phyloP scores from a whole-genome alignment of 2,888 invertebrate genomes.

The Boloria euphrosyne region DNA sequence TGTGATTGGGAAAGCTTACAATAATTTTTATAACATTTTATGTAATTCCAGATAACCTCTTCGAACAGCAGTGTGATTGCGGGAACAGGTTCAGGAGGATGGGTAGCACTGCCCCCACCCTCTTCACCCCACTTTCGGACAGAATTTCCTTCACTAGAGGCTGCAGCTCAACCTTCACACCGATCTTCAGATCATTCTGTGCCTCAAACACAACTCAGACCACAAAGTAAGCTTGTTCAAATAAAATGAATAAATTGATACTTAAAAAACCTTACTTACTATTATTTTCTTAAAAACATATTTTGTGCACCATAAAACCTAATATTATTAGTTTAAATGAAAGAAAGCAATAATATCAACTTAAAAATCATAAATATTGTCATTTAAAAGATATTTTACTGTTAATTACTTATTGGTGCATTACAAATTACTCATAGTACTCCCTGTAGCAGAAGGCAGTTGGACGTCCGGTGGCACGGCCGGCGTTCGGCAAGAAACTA shows the following conservation, averaged over 20 bases:
- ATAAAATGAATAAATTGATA: background rate
- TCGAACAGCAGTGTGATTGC: slow-evolving; percentile 84
- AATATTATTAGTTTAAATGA: too few species aligned
- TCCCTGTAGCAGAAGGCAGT: slow-evolving; percentile 89
- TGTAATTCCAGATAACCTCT: slow-evolving; percentile 71
- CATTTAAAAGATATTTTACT: background rate
- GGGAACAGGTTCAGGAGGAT: slow-evolving; percentile 74
- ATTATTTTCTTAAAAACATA: too few species aligned
- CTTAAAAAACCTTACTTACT: too few species aligned
- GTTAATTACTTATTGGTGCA: slow-evolving; percentile 22
- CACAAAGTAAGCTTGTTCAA: slow-evolving; percentile 69
- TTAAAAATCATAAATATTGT: too few species aligned
- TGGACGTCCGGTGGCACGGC: slow-evolving; percentile 93
- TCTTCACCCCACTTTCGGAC: slow-evolving; percentile 96
- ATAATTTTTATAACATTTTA: background rate
- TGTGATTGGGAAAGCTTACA: too few species aligned
- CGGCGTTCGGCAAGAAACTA: slow-evolving; percentile 81
- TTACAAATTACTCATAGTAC: slow-evolving; percentile 4
- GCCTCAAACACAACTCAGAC: slow-evolving; percentile 73
- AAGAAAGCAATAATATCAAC: too few species aligned
- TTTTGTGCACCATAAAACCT: too few species aligned
- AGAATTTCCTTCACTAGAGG: slow-evolving; percentile 94
- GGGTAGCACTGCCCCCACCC: slow-evolving; percentile 83
- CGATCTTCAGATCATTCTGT: slow-evolving; percentile 68
- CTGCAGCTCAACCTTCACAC: slow-evolving; percentile 85